Evolutionary conservation across 2,113 vertebrate genomes (phyloP), one percentile per base, ranked within the genome.

Genomic region (Vulpes vulpes): DNA sequence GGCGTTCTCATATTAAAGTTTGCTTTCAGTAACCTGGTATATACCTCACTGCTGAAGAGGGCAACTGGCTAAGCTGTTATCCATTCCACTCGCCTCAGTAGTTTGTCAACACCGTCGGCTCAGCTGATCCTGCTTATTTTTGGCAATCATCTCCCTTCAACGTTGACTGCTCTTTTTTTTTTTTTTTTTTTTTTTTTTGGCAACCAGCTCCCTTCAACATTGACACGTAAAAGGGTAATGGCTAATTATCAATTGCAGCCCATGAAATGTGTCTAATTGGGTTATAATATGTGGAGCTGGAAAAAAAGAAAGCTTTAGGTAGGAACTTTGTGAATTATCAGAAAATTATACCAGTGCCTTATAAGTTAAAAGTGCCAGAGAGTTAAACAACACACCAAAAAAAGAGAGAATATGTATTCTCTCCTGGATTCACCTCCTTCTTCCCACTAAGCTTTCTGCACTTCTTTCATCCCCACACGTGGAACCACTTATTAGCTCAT

Each of bases 1-100:
- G 87, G n/a, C 11, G 5, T 14, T 62, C 92, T 92, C 57, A 16
- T 90, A 76, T 97, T 97, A 96, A 94, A 98, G 96, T 97, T 85
- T 95, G 93, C 69, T 35, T 94, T 97, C 96, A 98, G 97, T 94
- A 98, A 96, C 57, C 64, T 96, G 59, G 35, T 97, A 73, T 94
- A 91, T 38, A 91, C 76, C 85, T 98, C 89, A 84, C 95, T 96
- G 98, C 9, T 10, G 60, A 92, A 95, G 85, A 98, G 89, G 95
- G 90, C 90, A 94, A 94, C 51, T 25, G 69, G 62, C 88, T 94
- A 97, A 96, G 89, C 84, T 88, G 35, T 97, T 94, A 95, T 71
- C 82, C 11, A 0, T 38, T 96, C 96, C 87, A 71, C 97, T 89
- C 53, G 30, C 97, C 97, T 98, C 97, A 94, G 81, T 62, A 80